Conservation (phyloP, 2,888 invertebrate genomes). For the Xestobium rufovillosum region DNA sequence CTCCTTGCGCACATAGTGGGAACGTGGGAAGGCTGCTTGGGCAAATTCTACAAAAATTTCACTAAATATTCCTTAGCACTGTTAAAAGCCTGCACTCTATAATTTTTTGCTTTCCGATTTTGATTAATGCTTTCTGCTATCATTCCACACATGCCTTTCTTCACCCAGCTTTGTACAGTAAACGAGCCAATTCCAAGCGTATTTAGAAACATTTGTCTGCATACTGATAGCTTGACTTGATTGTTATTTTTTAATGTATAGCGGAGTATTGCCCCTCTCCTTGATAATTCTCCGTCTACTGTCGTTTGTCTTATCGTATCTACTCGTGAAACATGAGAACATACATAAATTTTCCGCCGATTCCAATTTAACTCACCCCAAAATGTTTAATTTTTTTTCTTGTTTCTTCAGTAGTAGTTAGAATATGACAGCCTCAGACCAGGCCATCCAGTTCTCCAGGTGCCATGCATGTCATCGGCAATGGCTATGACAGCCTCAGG, state of each 20-base stretch:
- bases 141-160: neutral
- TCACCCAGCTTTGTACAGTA: neutral
- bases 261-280: neutral
- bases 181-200: neutral
- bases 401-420: too few species aligned
- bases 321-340: neutral
- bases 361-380: neutral
- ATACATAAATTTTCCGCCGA: neutral
- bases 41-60: neutral
- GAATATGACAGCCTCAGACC: too few species aligned
- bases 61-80: neutral
- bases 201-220: neutral
- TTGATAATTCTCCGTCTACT: neutral
- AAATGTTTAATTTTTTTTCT: neutral
- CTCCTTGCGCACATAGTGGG: too few species aligned
- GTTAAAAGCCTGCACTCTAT: too few species aligned
- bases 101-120: neutral
- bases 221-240: neutral
- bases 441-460: too few species aligned
- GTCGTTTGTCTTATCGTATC: neutral
- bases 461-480: too few species aligned
- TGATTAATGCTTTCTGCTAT: neutral
- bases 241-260: neutral
- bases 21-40: neutral
- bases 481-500: too few species aligned